Percentiles rank a stretch among this genome's conserved stretches.
Conservation (phyloP, 2,888 invertebrate genomes). For the Cordilura impudica region DNA sequence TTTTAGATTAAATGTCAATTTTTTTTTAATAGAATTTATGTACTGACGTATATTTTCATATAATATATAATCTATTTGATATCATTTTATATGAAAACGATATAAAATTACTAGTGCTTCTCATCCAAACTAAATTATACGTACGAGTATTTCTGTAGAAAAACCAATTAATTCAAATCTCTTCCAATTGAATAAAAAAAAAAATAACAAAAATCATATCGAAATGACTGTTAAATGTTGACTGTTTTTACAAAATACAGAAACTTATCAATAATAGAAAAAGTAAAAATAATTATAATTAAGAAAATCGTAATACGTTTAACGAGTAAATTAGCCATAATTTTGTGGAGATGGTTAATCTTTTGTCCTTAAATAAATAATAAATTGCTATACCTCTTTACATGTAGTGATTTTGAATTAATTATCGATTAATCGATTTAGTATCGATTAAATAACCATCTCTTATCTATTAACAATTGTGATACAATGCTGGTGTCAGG, state of each 20-base stretch:
- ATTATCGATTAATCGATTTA: too few relatives aligned
- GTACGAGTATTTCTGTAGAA: neutral
- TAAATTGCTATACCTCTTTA: too few relatives aligned
- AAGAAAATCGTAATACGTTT: neutral
- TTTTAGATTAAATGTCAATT: conserved; percentile 53
- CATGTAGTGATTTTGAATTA: too few relatives aligned
- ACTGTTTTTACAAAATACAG: conserved; percentile 71
- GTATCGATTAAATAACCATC: too few relatives aligned
- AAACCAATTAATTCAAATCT: conserved; percentile 59
- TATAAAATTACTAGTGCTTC: conserved; percentile 29
- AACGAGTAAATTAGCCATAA: too few relatives aligned
- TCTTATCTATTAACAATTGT: too few relatives aligned
- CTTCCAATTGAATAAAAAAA: conserved; percentile 68
- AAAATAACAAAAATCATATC: conserved; percentile 68
- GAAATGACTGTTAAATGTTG: conserved; percentile 76
- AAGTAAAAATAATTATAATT: neutral
- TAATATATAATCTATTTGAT: neutral
- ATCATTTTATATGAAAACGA: neutral
- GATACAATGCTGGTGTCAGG: too few relatives aligned
- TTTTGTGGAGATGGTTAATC: neutral
- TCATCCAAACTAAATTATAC: neutral
- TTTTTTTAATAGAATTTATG: conserved; percentile 27
- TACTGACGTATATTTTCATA: neutral
- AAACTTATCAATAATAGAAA: neutral
- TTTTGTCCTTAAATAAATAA: too few relatives aligned